Conservation (phyloP, 1,140 invertebrate genomes). For the Bombus ignitus region DNA sequence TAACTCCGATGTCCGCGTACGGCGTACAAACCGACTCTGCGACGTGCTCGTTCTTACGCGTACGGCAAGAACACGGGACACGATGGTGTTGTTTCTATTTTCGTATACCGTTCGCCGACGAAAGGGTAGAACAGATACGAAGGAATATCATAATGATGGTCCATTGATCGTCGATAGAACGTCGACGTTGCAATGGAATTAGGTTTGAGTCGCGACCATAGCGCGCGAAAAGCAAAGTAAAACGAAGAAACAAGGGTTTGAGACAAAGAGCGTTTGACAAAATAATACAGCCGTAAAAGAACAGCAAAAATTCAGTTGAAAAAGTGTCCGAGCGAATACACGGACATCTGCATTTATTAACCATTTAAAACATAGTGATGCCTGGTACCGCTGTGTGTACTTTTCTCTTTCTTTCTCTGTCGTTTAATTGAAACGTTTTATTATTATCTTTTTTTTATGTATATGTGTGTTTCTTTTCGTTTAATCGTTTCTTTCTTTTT, state of each 20-base stretch:
- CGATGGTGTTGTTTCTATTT: not conserved
- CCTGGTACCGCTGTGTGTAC: conserved; percentile 57
- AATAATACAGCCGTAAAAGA: conserved; percentile 45
- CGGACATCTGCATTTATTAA: conserved; percentile 62
- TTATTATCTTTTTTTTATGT: not conserved
- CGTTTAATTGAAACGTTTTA: not conserved
- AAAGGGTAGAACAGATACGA: not conserved
- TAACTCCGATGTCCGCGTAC: not conserved
- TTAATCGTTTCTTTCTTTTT: conserved; percentile 13
- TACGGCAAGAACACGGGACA: too few species aligned
- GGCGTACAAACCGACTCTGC: not conserved
- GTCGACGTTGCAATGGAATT: conserved; percentile 6
- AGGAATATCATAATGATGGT: not conserved
- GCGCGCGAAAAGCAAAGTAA: not conserved
- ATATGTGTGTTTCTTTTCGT: not conserved
- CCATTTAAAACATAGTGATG: conserved; percentile 61
- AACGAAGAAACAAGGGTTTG: conserved; percentile 12
- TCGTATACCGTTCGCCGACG: not conserved
- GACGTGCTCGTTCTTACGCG: too few species aligned
- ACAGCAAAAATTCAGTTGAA: conserved; percentile 62
- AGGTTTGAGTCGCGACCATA: not conserved
- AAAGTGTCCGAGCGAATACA: conserved; percentile 50
- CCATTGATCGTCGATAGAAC: not conserved
- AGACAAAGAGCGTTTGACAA: conserved; percentile 33
- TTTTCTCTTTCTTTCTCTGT: conserved; percentile 32